Conservation (phyloP, 2,113 vertebrate species). For the Hippocampus zosterae region DNA sequence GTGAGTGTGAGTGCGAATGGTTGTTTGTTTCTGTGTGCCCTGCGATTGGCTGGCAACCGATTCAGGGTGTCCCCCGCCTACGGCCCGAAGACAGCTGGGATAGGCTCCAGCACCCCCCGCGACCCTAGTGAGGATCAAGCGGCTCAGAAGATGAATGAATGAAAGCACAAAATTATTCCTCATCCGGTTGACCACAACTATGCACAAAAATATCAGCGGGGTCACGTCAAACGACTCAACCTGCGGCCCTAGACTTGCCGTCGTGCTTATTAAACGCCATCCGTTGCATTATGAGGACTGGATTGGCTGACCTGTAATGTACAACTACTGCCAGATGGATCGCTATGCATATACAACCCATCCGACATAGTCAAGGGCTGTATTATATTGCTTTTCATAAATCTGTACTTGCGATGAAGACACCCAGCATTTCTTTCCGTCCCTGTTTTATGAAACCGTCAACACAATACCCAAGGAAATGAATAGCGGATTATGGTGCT, state of each 20-base stretch:
- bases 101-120: no score
- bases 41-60: no score
- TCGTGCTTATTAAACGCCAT: constrained; percentile 50
- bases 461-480: background rate
- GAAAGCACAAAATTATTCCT: background rate
- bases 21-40: no score
- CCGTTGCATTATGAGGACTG: constrained; percentile 46
- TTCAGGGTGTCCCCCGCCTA: no score
- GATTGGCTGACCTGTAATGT: constrained; percentile 30
- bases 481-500: background rate
- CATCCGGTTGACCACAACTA: constrained; percentile 10
- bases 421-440: background rate
- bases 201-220: constrained; percentile 5
- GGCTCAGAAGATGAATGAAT: no score
- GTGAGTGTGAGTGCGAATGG: no score
- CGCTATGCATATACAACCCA: constrained; percentile 36
- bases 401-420: background rate
- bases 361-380: constrained; percentile 40
- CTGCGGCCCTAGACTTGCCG: constrained; percentile 28
- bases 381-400: constrained; percentile 7
- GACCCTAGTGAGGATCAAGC: no score
- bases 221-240: constrained; percentile 25
- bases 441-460: background rate
- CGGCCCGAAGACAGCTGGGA: no score
- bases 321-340: constrained; percentile 50